phyloP scores from a whole-genome alignment of 2,797 vertebrate species.

The Molossus molossus region DNA sequence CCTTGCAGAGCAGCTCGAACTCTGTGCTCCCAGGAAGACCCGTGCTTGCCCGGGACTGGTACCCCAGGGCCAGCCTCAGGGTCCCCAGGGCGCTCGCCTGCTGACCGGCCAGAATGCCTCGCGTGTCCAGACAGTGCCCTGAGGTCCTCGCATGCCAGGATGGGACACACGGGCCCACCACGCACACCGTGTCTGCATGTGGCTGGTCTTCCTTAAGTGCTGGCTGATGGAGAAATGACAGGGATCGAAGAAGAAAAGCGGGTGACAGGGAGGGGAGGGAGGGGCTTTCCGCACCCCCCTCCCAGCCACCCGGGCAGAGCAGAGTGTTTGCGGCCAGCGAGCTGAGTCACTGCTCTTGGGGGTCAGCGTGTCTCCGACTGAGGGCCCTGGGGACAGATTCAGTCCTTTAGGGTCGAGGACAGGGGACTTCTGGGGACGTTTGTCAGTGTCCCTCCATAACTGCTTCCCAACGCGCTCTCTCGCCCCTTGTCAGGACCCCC shows the following conservation, averaged over 20 bases:
- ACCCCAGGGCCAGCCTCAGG: background rate
- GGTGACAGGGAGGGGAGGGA: too few relatives aligned
- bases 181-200: fast-evolving
- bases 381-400: too few relatives aligned
- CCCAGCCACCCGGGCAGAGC: background rate
- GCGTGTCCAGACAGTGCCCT: background rate
- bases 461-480: background rate
- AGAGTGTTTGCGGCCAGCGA: fast-evolving
- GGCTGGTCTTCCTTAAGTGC: background rate
- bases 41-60: background rate
- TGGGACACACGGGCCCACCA: fast-evolving
- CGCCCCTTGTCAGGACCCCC: background rate
- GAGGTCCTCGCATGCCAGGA: fast-evolving
- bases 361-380: fast-evolving
- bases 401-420: background rate
- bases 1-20: background rate
- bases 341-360: background rate
- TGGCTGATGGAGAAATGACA: background rate
- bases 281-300: background rate
- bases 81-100: too few relatives aligned
- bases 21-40: background rate
- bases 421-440: background rate
- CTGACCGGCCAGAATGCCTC: fast-evolving
- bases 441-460: too few relatives aligned
- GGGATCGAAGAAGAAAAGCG: background rate